Evolutionary conservation across 2,113 vertebrate species (phyloP), one percentile per base, ranked within the genome.

Genomic region (Corvus cornix): DNA sequence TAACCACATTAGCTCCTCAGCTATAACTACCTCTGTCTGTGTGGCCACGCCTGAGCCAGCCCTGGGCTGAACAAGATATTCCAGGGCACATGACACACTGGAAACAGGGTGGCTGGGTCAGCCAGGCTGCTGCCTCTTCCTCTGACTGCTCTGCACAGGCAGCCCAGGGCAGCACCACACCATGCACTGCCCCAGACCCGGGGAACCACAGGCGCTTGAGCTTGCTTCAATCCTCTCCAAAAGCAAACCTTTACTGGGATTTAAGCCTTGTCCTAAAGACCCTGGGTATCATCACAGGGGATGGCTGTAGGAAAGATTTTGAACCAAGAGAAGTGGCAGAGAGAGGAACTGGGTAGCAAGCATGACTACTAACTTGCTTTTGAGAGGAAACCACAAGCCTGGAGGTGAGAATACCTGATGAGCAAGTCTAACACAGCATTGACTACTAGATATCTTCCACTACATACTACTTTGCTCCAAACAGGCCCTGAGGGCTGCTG

Each of bases 121-220:
- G 52, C 18, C 16, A 33, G 67, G 62, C 79, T 83, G 72, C 72
- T 68, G 19, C 39, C 49, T 43, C 63, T 46, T 89, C 68, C 62
- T 14, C 35, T 43, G 33, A 4, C 48, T 26, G 49, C 55, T 64
- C 59, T 46, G 66, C 48, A 41, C 24, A 76, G 18, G 30, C 46
- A n/a, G 56, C 33, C 27, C 6, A 13, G 21, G 0, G 0, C 18
- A 8, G 35, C 6, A n/a, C 26, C 27, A 21, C 28, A 4, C 10
- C 60, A 11, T 0, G 5, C 20, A 23, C 49, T 21, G 55, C 19
- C 18, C 2, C 21, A 6, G 7, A 53, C 72, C 23, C 16, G 15
- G 23, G 1, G 4, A 89, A 16, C 15, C 5, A 8, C 30, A 14
- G 33, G 13, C 0, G 0, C 39, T 11, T 0, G 0, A 55, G 35